Conservation (phyloP, 2,113 vertebrate genomes). For the Uria aalge region DNA sequence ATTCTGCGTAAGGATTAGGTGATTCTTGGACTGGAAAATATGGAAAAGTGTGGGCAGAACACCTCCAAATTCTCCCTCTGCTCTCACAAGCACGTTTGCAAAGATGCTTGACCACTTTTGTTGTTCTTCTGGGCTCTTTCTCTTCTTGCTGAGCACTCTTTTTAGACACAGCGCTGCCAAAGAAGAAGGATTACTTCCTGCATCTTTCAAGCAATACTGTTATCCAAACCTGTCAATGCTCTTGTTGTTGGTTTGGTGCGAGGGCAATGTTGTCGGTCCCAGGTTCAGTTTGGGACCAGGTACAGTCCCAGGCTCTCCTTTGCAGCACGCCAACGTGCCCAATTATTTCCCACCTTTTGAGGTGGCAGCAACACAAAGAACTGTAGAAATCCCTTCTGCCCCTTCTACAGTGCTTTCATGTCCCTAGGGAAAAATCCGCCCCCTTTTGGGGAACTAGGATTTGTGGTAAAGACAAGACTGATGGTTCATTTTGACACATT, state of each 20-base stretch:
- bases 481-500: neutral
- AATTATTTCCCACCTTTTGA: neutral
- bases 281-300: neutral
- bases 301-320: neutral
- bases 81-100: neutral
- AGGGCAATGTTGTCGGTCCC: neutral
- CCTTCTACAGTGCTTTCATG: neutral
- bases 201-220: neutral
- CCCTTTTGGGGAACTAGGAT: neutral
- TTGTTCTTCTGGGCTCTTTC: neutral
- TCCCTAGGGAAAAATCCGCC: neutral
- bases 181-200: neutral
- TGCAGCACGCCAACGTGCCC: rapidly evolving
- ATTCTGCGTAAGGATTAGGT: neutral
- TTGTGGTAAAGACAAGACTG: neutral
- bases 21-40: neutral
- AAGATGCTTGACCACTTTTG: neutral
- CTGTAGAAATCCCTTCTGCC: neutral
- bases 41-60: neutral
- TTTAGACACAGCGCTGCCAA: neutral
- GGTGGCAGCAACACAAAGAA: neutral
- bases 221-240: rapidly evolving
- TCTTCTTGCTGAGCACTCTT: neutral
- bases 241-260: neutral
- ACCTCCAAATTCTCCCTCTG: neutral